Base-by-base conservation (phyloP, 1,140 invertebrate genomes). In the Drosophila ohnishii region DNA sequence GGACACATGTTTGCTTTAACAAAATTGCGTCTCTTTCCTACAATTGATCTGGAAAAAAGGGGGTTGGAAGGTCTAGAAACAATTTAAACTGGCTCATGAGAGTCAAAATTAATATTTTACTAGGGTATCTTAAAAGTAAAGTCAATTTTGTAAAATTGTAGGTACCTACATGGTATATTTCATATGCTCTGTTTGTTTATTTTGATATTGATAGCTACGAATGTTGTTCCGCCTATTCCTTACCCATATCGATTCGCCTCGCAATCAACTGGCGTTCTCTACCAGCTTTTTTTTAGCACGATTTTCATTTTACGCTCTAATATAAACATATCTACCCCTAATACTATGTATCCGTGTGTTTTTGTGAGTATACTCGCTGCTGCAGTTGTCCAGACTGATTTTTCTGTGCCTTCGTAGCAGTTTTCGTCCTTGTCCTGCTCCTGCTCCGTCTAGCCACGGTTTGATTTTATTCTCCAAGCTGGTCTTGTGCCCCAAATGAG, bases 401-500 rank as follows among this genome's bases (percentile, higher is more conserved):
- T 34, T 61, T 16, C 32, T n/a, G 45, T n/a, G 32, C 7, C 19
- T 39, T 42, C 34, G 51, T 55, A 35, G 19, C 9, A 50, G 13
- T 37, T n/a, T 45, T 37, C 55, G 19, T 65, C 51, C 42, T 37
- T 34, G 14, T 28, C 25, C 47, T 30, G 47, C 22, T 80, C 66
- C 70, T 34, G 13, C 22, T 59, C 7, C 39, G 56, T 70, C 69
- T 60, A 64, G 40, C 62, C 66, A 78, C 61, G 64, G 60, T 88
- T 86, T 87, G 83, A 86, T 86, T 86, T 61, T 65, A 48, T 79
- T 76, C 76, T 65, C 47, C 75, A 82, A 47, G 63, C 39, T 77
- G 51, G 53, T 77, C 58, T 80, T 88, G 84, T 87, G 80, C 76
- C 77, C 84, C 61, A 87, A 87, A 87, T 87, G 84, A 88, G 84